A percentile compares a stretch with the other conserved stretches of the same genome.
Evolutionary conservation across 2,888 invertebrate species (phyloP).

Genomic region (Salpingus planirostris): DNA sequence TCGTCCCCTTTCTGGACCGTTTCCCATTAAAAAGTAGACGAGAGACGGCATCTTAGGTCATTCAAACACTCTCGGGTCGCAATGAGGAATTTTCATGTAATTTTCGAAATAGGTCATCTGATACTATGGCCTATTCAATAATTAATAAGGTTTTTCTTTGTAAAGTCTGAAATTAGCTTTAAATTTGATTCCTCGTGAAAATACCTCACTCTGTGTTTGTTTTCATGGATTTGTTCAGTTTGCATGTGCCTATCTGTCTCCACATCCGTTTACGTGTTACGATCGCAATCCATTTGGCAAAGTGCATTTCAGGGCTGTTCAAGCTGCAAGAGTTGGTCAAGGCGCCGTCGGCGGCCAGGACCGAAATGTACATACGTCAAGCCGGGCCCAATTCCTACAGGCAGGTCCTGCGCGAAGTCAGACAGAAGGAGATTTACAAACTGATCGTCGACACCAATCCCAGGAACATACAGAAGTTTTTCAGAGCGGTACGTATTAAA

Average conservation of each 20-base stretch:
- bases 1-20: too few relatives aligned
- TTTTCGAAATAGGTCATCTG: too few relatives aligned
- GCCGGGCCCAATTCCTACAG: constrained; percentile 63
- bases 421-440: constrained; percentile 79
- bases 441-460: constrained; percentile 85
- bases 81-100: too few relatives aligned
- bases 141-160: too few relatives aligned
- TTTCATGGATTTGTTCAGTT: neutral
- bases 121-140: too few relatives aligned
- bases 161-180: too few relatives aligned
- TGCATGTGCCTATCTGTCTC: too few relatives aligned
- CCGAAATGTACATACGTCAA: constrained; percentile 72
- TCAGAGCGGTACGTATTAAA: constrained; percentile 84
- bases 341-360: constrained; percentile 54
- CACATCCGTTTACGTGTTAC: too few relatives aligned
- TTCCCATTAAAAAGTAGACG: too few relatives aligned
- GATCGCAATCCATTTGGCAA: neutral
- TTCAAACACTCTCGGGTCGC: too few relatives aligned
- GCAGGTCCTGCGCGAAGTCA: constrained; percentile 68
- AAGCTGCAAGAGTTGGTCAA: constrained; percentile 78
- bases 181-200: too few relatives aligned
- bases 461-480: constrained; percentile 68
- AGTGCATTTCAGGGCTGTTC: constrained; percentile 55
- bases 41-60: too few relatives aligned
- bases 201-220: neutral